Evolutionary conservation across 2,113 vertebrate genomes (phyloP).

Genomic region (Corvus moneduloides): DNA sequence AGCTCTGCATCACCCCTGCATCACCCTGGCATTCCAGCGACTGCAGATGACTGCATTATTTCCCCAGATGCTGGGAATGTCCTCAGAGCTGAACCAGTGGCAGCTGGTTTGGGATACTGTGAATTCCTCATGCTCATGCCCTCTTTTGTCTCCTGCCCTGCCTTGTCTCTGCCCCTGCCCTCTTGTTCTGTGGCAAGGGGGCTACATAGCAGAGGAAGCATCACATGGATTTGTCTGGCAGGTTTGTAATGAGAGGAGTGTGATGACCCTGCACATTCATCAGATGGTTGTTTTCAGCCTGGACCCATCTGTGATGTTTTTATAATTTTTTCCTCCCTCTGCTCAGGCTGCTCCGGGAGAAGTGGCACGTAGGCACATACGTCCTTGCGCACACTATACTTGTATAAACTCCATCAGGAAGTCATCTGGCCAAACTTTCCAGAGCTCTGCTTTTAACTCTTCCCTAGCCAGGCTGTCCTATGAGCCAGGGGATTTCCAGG

Average conservation of each 20-base stretch:
- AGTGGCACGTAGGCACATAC: constrained; percentile 69
- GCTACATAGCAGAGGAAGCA: background rate
- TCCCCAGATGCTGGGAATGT: background rate
- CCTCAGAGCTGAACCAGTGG: background rate
- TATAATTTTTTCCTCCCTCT: constrained; percentile 19
- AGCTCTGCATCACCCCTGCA: background rate
- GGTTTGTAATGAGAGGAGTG: background rate
- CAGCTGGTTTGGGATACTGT: background rate
- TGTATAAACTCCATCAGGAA: constrained; percentile 73
- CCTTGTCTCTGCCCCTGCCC: background rate
- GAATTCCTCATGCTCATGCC: background rate
- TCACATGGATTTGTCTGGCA: background rate
- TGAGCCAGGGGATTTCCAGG: background rate
- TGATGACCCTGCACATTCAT: constrained; percentile 41
- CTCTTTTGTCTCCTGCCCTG: background rate
- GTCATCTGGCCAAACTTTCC: constrained; percentile 68
- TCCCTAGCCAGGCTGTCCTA: constrained; percentile 27
- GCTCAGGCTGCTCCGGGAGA: constrained; percentile 49
- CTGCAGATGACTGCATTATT: background rate
- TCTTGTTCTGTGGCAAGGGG: background rate
- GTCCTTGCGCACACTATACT: constrained; percentile 50
- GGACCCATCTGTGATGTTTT: constrained; percentile 31
- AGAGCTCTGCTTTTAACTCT: constrained; percentile 61
- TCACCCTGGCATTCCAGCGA: background rate
- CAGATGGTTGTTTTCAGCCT: constrained; percentile 35